phyloP scores from a whole-genome alignment of 1,140 invertebrate genomes.

The Atta texana region DNA sequence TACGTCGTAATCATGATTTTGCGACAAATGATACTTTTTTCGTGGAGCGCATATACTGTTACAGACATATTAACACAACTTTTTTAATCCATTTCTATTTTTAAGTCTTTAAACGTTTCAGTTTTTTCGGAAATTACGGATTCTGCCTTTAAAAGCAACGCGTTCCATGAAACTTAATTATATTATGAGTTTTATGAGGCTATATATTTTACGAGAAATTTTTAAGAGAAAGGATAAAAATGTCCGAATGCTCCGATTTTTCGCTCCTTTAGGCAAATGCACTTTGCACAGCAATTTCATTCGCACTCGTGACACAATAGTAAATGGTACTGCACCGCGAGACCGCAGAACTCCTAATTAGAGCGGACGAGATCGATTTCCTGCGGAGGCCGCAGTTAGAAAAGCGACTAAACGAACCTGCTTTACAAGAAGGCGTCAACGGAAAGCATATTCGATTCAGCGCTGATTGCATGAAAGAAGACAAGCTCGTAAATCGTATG shows the following conservation, averaged over 20 bases:
- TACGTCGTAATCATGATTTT: slow-evolving; percentile 9
- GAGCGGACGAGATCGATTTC: slow-evolving; percentile 66
- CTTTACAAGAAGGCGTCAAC: slow-evolving; percentile 28
- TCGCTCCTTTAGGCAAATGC: slow-evolving; percentile 24
- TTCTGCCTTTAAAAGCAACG: not conserved
- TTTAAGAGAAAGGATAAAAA: slow-evolving; percentile 14
- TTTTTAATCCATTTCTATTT: not conserved
- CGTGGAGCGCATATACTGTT: not conserved
- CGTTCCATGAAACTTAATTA: not conserved
- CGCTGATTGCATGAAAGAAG: slow-evolving; percentile 32
- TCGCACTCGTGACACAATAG: slow-evolving; percentile 38
- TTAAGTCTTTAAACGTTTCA: not conserved
- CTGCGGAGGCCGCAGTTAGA: slow-evolving; percentile 52
- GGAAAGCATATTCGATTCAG: slow-evolving; percentile 31
- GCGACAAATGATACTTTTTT: slow-evolving; percentile 33
- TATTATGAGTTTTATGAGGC: slow-evolving; percentile 2
- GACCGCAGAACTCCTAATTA: slow-evolving; percentile 68
- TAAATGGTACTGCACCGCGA: slow-evolving; percentile 37
- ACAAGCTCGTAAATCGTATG: slow-evolving; percentile 1
- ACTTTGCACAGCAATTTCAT: slow-evolving; percentile 46
- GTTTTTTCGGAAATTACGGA: not conserved
- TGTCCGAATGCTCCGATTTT: not conserved
- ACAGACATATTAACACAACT: not conserved
- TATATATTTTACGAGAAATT: slow-evolving; percentile 7
- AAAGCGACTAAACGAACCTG: slow-evolving; percentile 41